These are phyloP conservation scores for Coracopsis vasa DNA, from an alignment of 2,113 vertebrate genomes.

Conservation along the genomic window DNA sequence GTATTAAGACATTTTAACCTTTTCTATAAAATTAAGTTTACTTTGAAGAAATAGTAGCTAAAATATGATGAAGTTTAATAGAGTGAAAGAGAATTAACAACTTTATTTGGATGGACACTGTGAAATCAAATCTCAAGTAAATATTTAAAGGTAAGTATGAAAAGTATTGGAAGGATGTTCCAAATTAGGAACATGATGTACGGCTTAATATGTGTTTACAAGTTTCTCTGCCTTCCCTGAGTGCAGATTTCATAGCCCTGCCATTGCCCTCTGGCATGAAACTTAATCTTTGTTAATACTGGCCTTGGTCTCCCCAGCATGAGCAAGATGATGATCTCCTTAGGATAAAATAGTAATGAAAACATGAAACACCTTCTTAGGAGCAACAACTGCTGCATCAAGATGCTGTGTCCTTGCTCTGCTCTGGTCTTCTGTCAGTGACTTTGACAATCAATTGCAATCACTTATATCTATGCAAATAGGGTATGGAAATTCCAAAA, in stretches of 20 bases:
- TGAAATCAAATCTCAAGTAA: not conserved
- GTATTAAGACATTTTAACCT: not conserved
- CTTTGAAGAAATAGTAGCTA: not conserved
- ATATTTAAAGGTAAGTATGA: not conserved
- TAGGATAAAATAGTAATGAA: not conserved
- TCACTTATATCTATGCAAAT: not conserved
- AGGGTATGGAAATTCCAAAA: too few species aligned
- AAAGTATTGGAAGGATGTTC: not conserved
- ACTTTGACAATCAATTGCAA: accelerated
- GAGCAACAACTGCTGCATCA: not conserved
- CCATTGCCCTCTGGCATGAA: not conserved
- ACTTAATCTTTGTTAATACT: not conserved
- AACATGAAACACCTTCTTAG: not conserved
- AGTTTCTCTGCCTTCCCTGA: not conserved
- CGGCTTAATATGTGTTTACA: not conserved
- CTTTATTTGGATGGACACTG: not conserved
- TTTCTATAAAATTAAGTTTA: not conserved
- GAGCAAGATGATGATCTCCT: not conserved
- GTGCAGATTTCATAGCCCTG: not conserved
- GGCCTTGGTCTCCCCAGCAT: not conserved
- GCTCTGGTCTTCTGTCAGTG: not conserved
- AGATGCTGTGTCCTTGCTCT: not conserved
- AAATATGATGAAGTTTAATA: not conserved
- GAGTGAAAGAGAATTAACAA: not conserved
- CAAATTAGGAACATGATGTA: not conserved